These are phyloP conservation scores for Pachypanchax playfairii DNA, from an alignment of 2,113 vertebrate genomes.

Conservation along the genomic window DNA sequence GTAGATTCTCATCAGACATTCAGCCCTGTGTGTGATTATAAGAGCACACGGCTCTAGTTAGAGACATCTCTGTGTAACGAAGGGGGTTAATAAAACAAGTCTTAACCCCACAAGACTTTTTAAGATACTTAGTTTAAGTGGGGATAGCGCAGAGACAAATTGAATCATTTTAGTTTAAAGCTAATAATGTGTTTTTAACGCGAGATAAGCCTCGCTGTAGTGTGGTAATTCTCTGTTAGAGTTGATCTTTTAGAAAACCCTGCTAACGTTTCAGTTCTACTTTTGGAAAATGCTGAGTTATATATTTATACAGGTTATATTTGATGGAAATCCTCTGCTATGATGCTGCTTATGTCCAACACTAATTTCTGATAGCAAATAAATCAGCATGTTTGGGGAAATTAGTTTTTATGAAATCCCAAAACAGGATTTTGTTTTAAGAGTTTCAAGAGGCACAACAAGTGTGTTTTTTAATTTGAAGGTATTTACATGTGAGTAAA, in stretches of 20 bases:
- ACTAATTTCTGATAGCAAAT: not conserved
- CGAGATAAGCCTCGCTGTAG: not conserved
- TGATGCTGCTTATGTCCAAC: not conserved
- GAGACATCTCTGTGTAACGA: not conserved
- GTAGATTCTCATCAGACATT: not conserved
- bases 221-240: not conserved
- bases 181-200: not conserved
- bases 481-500: too few species aligned
- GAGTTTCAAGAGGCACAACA: too few species aligned
- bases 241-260: not conserved
- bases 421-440: too few species aligned
- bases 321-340: not conserved
- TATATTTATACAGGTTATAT: not conserved
- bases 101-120: not conserved
- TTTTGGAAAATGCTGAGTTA: not conserved
- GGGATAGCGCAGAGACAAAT: not conserved
- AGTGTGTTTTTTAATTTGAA: too few species aligned
- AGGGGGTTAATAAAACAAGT: conserved; percentile 6
- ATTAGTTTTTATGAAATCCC: too few species aligned
- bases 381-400: too few species aligned
- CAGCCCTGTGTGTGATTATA: not conserved
- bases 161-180: not conserved
- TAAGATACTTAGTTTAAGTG: conserved; percentile 11
- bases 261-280: not conserved
- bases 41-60: not conserved